A percentile compares a stretch with the other conserved stretches of the same genome.
phyloP scores from a whole-genome alignment of 2,113 vertebrate genomes.

The Danio rerio region DNA sequence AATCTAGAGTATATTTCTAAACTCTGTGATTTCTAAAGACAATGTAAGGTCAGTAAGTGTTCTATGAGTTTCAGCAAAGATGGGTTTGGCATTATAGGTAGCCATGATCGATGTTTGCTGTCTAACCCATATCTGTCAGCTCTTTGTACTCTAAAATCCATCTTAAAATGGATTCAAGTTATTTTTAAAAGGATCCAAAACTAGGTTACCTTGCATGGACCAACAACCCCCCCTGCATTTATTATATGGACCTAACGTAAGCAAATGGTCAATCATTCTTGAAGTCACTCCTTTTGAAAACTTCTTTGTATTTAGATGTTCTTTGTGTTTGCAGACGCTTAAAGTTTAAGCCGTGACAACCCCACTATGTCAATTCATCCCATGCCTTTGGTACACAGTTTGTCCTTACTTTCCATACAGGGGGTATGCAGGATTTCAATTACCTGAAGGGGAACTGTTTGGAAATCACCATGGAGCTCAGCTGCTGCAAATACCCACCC shows the following conservation, averaged over 20 bases:
- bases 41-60: not conserved
- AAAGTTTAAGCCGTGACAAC: conserved; percentile 1
- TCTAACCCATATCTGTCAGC: conserved; percentile 15
- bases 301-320: not conserved
- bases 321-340: not conserved
- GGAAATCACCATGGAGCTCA: conserved; percentile 94
- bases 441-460: conserved; percentile 92
- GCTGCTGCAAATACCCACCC: conserved; percentile 92
- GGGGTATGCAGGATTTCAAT: conserved; percentile 99
- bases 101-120: not conserved
- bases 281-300: conserved; percentile 1
- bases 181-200: not conserved
- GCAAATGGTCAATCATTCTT: not conserved
- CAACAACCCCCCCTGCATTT: not conserved
- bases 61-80: conserved; percentile 52
- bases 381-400: conserved; percentile 22
- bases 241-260: not conserved
- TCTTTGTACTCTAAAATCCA: not conserved
- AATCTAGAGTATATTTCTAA: no score
- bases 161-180: conserved; percentile 12
- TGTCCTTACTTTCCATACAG: conserved; percentile 66
- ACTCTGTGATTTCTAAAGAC: not conserved
- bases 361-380: conserved; percentile 2
- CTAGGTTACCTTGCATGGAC: not conserved
- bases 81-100: conserved; percentile 53